A percentile compares a stretch with the other conserved stretches of the same genome.
Evolutionary conservation across 2,113 vertebrate species (phyloP).

Genomic region (Tupaia tana): DNA sequence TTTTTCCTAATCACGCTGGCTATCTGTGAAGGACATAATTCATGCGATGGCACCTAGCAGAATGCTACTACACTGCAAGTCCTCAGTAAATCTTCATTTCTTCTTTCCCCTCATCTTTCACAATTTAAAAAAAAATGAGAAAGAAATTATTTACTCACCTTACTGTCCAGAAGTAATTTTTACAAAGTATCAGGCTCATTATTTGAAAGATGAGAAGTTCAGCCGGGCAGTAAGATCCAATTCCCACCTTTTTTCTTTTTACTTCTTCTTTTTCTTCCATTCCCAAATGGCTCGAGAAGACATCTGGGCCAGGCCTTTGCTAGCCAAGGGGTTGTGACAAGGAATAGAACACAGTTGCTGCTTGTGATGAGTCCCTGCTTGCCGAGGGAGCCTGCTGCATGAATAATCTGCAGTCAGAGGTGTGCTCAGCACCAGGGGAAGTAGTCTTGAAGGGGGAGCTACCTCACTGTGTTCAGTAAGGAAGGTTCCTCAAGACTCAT

Average conservation of each 20-base stretch:
- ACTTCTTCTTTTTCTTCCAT: neutral
- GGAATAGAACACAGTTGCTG: neutral
- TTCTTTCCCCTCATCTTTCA: neutral
- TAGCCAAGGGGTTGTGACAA: neutral
- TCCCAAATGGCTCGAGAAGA: neutral
- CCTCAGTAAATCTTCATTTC: neutral
- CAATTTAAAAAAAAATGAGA: constrained; percentile 12
- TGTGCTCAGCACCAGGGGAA: neutral
- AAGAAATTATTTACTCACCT: neutral
- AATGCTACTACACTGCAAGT: neutral
- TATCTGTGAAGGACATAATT: neutral
- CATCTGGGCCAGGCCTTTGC: neutral
- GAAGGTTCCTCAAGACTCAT: neutral
- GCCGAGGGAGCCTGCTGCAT: neutral
- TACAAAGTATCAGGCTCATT: neutral
- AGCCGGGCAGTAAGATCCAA: neutral
- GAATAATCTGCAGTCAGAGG: neutral
- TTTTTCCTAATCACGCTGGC: neutral
- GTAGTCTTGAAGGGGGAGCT: neutral
- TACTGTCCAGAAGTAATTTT: neutral
- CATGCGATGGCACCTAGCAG: too few relatives aligned
- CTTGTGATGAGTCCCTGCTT: neutral
- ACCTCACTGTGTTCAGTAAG: neutral
- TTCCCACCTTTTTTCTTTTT: neutral
- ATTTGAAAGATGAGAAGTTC: neutral